Evolutionary conservation across 2,888 invertebrate species (phyloP).

Genomic region (Xylota segnis): DNA sequence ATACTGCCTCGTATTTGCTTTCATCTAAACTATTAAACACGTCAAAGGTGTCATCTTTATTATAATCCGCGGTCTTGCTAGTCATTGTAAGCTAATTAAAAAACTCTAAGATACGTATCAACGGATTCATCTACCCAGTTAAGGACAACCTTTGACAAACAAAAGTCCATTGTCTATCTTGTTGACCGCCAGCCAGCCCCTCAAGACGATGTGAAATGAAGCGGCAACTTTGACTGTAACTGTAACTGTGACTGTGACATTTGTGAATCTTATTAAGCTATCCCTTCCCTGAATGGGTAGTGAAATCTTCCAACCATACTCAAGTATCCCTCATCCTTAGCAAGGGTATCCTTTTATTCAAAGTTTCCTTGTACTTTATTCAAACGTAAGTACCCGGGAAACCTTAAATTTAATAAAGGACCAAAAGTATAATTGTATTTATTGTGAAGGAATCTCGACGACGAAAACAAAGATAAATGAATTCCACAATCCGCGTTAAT

Average conservation of each 20-base stretch:
- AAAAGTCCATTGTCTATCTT: neutral
- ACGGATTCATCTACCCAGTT: neutral
- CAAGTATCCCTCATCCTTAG: constrained; percentile 5
- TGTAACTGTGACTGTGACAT: neutral
- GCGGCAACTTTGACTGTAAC: neutral
- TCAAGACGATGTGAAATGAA: neutral
- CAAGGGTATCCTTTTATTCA: neutral
- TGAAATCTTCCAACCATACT: neutral
- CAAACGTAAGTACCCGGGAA: neutral
- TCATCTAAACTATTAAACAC: too few species aligned
- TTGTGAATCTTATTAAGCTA: constrained; percentile 5
- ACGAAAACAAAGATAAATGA: constrained; percentile 52
- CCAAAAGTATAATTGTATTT: constrained; percentile 40
- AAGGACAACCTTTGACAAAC: neutral
- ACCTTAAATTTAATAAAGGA: constrained; percentile 49
- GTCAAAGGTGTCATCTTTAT: too few species aligned
- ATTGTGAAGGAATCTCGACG: constrained; percentile 35
- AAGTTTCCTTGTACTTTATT: neutral
- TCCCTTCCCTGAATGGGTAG: neutral
- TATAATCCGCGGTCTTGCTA: too few species aligned
- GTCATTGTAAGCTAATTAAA: too few species aligned
- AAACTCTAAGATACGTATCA: too few species aligned
- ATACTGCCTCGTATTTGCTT: too few species aligned
- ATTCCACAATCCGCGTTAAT: constrained; percentile 63
- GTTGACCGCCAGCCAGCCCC: neutral